Evolutionary conservation across 2,113 vertebrate species (phyloP).

Genomic region (Scortum barcoo): DNA sequence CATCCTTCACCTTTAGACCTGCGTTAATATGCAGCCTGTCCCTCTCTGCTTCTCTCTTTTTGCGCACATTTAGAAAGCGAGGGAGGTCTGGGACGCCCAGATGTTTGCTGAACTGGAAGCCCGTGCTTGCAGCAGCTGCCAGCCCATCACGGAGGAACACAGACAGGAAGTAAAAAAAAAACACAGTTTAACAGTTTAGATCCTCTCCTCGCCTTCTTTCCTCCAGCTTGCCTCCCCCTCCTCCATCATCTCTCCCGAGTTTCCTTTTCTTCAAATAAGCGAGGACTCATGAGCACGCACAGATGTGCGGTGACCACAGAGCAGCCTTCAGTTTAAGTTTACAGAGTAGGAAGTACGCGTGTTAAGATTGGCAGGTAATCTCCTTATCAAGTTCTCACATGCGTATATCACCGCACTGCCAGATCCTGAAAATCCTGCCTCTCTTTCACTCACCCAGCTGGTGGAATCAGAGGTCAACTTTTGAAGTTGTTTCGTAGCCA

Average conservation of each 20-base stretch:
- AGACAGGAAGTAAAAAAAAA: slow-evolving; percentile 48
- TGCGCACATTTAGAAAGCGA: slow-evolving; percentile 51
- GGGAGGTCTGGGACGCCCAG: slow-evolving; percentile 67
- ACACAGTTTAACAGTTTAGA: slow-evolving; percentile 60
- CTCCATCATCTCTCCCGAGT: not conserved
- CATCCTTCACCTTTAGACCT: slow-evolving; percentile 48
- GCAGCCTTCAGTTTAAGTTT: slow-evolving; percentile 10
- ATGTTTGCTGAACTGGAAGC: slow-evolving; percentile 82
- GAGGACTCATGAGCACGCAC: slow-evolving; percentile 36
- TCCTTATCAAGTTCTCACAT: slow-evolving; percentile 32
- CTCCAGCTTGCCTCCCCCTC: slow-evolving; percentile 20
- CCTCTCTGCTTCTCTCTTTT: slow-evolving; percentile 18
- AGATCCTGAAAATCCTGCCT: slow-evolving; percentile 6
- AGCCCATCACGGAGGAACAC: slow-evolving; percentile 58
- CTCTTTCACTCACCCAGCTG: not conserved
- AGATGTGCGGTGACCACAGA: slow-evolving; percentile 62
- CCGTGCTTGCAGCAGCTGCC: slow-evolving; percentile 68
- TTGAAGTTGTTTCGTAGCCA: slow-evolving; percentile 26
- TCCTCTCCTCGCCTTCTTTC: slow-evolving; percentile 11
- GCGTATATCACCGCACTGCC: not conserved
- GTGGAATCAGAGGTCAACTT: slow-evolving; percentile 8
- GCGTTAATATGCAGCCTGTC: slow-evolving; percentile 45
- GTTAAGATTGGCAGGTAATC: slow-evolving; percentile 18
- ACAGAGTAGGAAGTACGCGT: not conserved
- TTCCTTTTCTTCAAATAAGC: slow-evolving; percentile 13